These are phyloP conservation scores for Xiphophorus birchmanni DNA, from an alignment of 2,797 vertebrate genomes.

Conservation along the genomic window DNA sequence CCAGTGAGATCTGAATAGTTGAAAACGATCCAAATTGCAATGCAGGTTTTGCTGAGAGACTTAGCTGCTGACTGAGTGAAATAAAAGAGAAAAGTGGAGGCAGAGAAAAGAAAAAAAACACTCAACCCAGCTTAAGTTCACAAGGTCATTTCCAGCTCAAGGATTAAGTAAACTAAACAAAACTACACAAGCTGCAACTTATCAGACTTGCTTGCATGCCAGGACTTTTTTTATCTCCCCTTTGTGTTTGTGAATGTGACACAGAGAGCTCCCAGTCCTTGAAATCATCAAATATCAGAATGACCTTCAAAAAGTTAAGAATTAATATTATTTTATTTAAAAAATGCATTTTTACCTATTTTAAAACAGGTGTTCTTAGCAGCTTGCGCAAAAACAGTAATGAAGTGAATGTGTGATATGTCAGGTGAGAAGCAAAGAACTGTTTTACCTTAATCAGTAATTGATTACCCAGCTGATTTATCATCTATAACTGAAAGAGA, in stretches of 20 bases:
- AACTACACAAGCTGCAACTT: constrained; percentile 85
- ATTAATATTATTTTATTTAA: constrained; percentile 45
- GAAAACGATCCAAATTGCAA: constrained; percentile 65
- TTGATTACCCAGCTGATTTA: constrained; percentile 55
- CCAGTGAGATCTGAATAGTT: constrained; percentile 52
- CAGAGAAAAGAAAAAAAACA: constrained; percentile 50
- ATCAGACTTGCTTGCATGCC: constrained; percentile 81
- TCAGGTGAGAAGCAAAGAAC: constrained; percentile 18
- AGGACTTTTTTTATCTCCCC: constrained; percentile 68
- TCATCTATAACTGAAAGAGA: constrained; percentile 36
- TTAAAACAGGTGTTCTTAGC: not conserved
- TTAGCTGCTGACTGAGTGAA: constrained; percentile 65
- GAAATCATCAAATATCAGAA: constrained; percentile 52
- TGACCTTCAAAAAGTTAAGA: constrained; percentile 59
- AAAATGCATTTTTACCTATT: not conserved
- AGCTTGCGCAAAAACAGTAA: not conserved
- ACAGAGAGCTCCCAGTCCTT: constrained; percentile 69
- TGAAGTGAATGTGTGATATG: constrained; percentile 12
- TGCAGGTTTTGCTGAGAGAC: constrained; percentile 61
- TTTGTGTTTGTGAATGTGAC: constrained; percentile 72
- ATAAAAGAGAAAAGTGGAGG: constrained; percentile 54
- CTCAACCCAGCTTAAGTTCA: constrained; percentile 74
- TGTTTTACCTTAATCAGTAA: constrained; percentile 47
- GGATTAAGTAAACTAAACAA: constrained; percentile 85
- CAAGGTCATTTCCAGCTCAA: constrained; percentile 83